Evolutionary conservation across 2,113 vertebrate species (phyloP), one percentile per base, ranked within the genome.

Genomic region (Anoplopoma fimbria): DNA sequence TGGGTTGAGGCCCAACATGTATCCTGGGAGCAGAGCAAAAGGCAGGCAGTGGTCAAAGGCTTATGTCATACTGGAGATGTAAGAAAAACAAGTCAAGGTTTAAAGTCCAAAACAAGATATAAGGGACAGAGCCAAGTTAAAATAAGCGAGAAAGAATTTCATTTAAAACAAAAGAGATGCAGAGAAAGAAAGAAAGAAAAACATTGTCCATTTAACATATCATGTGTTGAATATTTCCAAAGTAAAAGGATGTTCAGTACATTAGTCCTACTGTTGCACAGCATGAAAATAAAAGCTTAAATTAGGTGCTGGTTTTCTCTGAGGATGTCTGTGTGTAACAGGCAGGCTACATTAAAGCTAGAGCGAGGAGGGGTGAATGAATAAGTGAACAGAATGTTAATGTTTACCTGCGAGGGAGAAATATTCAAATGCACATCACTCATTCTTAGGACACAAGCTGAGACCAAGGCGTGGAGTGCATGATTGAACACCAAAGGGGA

Each of bases 401-500:
- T 91, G 81, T 91, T 89, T 86, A 91, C 83, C 75, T 86, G 69
- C 67, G 31, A 84, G 62, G 77, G 76, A 80, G 61, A 85, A 92
- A 88, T 83, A 87, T 85, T 90, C 79, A 90, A 85, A 90, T 81
- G 60, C 72, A 75, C 84, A 87, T 93, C 88, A 88, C 85, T 90
- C 87, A 88, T 58, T 88, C 81, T 87, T 14, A 84, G 88, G 87
- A 90, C 89, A 88, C 72, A 77, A 79, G 84, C 85, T 82, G 84
- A 62, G 89, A 75, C 77, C 80, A 10, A 82, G 83, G 84, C 82
- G 27, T 69, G 38, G 63, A 79, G 86, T 60, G 83, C 87, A 75
- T 91, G 88, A 93, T 83, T 89, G 77, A 92, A 89, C 86, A 90
- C 90, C 79, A 88, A 74, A 85, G 84, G 77, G 79, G 64, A 75